Evolutionary conservation across 2,797 vertebrate genomes (phyloP).

Genomic region (Tragopan temminckii): DNA sequence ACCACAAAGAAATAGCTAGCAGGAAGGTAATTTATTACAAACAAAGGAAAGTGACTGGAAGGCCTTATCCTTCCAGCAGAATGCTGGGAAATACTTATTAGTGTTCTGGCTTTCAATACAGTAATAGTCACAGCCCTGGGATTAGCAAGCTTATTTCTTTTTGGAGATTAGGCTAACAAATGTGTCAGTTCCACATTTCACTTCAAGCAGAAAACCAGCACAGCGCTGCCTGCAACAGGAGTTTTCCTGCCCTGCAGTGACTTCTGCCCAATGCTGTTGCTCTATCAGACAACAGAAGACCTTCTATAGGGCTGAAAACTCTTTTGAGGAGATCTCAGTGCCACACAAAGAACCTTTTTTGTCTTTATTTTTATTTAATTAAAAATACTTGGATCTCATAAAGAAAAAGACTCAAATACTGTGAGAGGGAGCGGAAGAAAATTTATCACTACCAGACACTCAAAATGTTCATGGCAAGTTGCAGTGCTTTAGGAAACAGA

Average conservation of each 20-base stretch:
- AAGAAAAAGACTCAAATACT: neutral
- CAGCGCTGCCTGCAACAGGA: neutral
- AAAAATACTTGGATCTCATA: neutral
- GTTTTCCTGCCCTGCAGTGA: neutral
- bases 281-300: neutral
- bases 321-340: neutral
- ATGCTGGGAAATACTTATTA: slow-evolving; percentile 10
- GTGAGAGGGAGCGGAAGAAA: neutral
- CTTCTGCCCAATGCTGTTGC: neutral
- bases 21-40: slow-evolving; percentile 23
- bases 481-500: neutral
- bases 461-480: neutral
- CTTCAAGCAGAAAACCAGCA: neutral
- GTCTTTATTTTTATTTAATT: neutral
- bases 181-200: neutral
- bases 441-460: neutral
- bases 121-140: neutral
- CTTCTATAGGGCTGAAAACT: neutral
- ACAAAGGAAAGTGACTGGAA: slow-evolving; percentile 1
- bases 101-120: neutral
- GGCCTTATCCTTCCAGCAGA: neutral
- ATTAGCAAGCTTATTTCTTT: neutral
- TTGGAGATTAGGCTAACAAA: neutral
- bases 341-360: neutral
- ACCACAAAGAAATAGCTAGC: neutral